phyloP scores from a whole-genome alignment of 2,888 invertebrate species.

The Drosophila formosana region DNA sequence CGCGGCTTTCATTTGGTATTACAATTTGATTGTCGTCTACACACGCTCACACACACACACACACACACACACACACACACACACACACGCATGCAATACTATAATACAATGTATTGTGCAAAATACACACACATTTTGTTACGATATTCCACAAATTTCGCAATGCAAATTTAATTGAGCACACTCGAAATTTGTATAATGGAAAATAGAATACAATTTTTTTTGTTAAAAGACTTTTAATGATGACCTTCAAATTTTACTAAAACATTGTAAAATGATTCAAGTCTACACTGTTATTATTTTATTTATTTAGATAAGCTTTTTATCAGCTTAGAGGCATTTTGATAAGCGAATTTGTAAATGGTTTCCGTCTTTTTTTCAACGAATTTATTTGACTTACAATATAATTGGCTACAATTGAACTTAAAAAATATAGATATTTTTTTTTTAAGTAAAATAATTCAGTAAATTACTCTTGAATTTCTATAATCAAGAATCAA shows the following conservation, averaged over 20 bases:
- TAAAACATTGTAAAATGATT: not conserved
- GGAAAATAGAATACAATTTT: no score
- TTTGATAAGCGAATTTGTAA: conserved; percentile 2
- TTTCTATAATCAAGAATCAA: no score
- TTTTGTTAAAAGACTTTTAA: not conserved
- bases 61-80: no score
- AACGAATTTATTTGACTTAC: not conserved
- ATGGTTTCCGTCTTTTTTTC: not conserved
- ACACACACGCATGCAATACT: conserved; percentile 12
- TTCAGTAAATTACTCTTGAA: no score
- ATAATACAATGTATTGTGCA: not conserved
- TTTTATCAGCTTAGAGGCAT: not conserved
- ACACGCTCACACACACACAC: conserved; percentile 19
- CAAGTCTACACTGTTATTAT: not conserved
- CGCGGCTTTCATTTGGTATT: conserved; percentile 62
- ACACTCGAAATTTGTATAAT: conserved; percentile 24
- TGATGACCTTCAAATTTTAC: not conserved
- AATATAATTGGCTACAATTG: no score
- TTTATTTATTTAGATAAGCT: not conserved
- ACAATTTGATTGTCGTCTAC: conserved; percentile 51
- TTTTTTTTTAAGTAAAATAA: no score
- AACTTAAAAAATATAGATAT: no score
- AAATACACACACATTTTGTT: not conserved
- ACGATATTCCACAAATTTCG: conserved; percentile 41
- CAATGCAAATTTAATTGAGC: conserved; percentile 58